Percentiles rank a stretch among this genome's conserved stretches.
These are phyloP conservation scores for Thymelicus acteon DNA, from an alignment of 2,888 invertebrate genomes.

Conservation along the genomic window DNA sequence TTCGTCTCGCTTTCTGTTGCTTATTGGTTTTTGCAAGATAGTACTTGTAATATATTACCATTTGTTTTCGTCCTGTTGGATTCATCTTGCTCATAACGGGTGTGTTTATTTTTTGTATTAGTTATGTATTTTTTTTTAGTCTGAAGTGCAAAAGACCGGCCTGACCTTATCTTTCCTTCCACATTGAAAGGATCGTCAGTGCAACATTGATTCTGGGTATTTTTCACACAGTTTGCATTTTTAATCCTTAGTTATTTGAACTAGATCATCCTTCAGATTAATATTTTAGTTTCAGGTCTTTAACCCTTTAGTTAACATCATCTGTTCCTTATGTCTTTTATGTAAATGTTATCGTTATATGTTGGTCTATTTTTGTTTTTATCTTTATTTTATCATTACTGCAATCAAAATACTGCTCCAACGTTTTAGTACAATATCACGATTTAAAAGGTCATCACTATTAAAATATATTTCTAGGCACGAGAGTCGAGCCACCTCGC, in stretches of 20 bases:
- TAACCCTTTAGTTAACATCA: not conserved
- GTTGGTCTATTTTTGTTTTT: too few relatives aligned
- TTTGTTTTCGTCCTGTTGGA: not conserved
- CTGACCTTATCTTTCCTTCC: not conserved
- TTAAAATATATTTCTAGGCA: too few relatives aligned
- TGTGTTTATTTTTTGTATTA: not conserved
- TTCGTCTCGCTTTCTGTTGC: not conserved
- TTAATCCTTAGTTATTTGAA: too few relatives aligned
- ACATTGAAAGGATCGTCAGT: not conserved
- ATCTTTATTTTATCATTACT: too few relatives aligned
- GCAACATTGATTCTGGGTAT: not conserved
- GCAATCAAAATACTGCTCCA: too few relatives aligned
- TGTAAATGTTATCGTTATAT: too few relatives aligned
- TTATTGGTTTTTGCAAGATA: not conserved
- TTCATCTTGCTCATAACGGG: not conserved
- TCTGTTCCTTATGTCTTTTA: constrained; percentile 2
- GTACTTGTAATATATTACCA: not conserved
- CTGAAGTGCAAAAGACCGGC: not conserved
- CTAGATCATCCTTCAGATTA: too few relatives aligned
- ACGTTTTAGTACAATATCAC: too few relatives aligned
- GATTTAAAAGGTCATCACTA: too few relatives aligned
- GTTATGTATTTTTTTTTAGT: not conserved
- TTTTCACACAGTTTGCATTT: too few relatives aligned
- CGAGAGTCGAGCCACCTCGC: too few relatives aligned
- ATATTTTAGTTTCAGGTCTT: too few relatives aligned